phyloP scores from a whole-genome alignment of 2,888 invertebrate species.

The Notocelia uddmanniana region DNA sequence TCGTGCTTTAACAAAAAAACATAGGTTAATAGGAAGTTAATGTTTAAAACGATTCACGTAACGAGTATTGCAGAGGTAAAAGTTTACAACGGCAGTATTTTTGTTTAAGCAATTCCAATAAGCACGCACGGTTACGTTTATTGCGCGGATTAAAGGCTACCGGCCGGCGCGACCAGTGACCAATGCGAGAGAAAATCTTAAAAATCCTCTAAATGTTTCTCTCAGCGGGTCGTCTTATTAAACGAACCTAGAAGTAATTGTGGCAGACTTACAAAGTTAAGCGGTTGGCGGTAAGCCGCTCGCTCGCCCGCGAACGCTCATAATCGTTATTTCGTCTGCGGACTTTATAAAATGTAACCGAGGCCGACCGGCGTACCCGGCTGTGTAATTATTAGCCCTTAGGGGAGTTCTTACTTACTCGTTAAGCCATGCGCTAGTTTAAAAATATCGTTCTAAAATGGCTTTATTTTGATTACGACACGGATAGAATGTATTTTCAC shows the following conservation, averaged over 20 bases:
- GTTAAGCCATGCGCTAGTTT: constrained; percentile 43
- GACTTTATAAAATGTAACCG: constrained; percentile 79
- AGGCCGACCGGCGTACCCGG: constrained; percentile 60
- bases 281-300: constrained; percentile 74
- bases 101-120: constrained; percentile 74
- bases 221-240: constrained; percentile 72
- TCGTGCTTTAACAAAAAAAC: neutral
- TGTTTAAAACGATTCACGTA: constrained; percentile 57
- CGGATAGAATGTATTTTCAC: constrained; percentile 29
- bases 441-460: constrained; percentile 37
- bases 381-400: constrained; percentile 52
- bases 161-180: constrained; percentile 55
- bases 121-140: constrained; percentile 77
- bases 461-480: constrained; percentile 36
- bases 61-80: constrained; percentile 60
- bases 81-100: constrained; percentile 67
- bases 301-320: constrained; percentile 68
- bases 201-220: constrained; percentile 72
- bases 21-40: constrained; percentile 7
- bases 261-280: constrained; percentile 83
- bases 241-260: constrained; percentile 77
- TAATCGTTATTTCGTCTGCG: constrained; percentile 84
- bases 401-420: constrained; percentile 48
- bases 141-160: constrained; percentile 73
- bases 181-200: constrained; percentile 66